Evolutionary conservation across 2,797 vertebrate species (phyloP).

Genomic region (Paramormyrops hopkinsi): DNA sequence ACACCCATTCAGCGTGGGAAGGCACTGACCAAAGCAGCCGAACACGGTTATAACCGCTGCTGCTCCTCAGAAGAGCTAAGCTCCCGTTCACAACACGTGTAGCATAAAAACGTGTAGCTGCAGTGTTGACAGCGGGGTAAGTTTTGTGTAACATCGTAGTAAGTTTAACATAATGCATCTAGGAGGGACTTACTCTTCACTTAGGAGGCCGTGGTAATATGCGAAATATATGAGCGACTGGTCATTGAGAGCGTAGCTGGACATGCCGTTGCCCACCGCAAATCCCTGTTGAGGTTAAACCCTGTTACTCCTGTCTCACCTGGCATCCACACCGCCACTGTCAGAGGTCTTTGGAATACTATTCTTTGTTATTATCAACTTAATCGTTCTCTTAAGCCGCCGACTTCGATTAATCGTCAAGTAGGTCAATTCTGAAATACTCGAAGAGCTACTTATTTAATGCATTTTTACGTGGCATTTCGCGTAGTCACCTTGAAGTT

Average conservation of each 20-base stretch:
- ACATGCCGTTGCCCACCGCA: slow-evolving; percentile 34
- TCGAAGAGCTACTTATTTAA: not conserved
- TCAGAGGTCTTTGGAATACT: not conserved
- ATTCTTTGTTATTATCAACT: not conserved
- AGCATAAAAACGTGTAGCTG: not conserved
- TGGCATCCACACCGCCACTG: not conserved
- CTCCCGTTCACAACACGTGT: not conserved
- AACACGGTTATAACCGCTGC: not conserved
- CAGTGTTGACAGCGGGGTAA: not conserved
- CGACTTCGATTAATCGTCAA: not conserved
- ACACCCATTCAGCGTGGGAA: not conserved
- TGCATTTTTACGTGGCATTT: not conserved
- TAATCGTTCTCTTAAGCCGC: not conserved
- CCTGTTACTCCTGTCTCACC: not conserved
- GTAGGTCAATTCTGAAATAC: not conserved
- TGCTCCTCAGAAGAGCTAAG: not conserved
- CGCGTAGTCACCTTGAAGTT: slow-evolving; percentile 31
- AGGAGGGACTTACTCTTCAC: slow-evolving; percentile 31
- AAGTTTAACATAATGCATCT: not conserved
- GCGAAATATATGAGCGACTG: slow-evolving; percentile 33
- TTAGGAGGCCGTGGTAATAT: slow-evolving; percentile 31
- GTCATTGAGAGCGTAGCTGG: slow-evolving; percentile 26
- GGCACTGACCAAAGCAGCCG: not conserved
- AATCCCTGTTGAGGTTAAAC: slow-evolving; percentile 30
- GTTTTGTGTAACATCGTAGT: not conserved